phyloP scores from a whole-genome alignment of 2,113 vertebrate species.

The Regulus satrapa region DNA sequence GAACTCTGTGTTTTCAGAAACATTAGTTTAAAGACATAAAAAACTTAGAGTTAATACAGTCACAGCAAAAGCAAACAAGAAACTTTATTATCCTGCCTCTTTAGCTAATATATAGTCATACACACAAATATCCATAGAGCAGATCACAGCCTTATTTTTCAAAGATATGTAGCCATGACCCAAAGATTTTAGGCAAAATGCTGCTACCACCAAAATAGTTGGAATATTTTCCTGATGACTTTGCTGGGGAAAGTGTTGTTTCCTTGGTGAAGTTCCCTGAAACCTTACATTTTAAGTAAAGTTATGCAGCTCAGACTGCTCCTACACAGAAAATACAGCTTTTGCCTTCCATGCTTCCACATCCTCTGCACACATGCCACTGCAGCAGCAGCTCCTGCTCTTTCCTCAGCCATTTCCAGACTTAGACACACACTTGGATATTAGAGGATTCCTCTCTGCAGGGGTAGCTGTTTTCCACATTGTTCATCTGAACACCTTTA shows the following conservation, averaged over 20 bases:
- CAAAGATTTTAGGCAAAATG: background rate
- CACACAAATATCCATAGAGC: background rate
- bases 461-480: background rate
- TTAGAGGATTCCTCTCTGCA: background rate
- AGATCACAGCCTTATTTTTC: background rate
- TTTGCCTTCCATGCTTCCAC: background rate
- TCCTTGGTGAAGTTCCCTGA: constrained; percentile 40
- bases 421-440: background rate
- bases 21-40: background rate
- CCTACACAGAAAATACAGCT: constrained; percentile 36
- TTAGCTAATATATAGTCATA: background rate
- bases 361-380: background rate
- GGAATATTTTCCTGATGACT: constrained; percentile 39
- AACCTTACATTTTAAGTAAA: constrained; percentile 29
- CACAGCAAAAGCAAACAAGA: background rate
- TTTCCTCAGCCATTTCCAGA: constrained; percentile 4
- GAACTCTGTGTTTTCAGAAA: background rate
- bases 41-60: background rate
- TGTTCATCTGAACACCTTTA: background rate
- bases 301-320: constrained; percentile 40
- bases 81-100: background rate
- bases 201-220: background rate
- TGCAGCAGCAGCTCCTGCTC: background rate
- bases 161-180: background rate
- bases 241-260: background rate